These are phyloP conservation scores for Arvicanthis niloticus DNA, from an alignment of 2,113 vertebrate genomes.

Conservation along the genomic window DNA sequence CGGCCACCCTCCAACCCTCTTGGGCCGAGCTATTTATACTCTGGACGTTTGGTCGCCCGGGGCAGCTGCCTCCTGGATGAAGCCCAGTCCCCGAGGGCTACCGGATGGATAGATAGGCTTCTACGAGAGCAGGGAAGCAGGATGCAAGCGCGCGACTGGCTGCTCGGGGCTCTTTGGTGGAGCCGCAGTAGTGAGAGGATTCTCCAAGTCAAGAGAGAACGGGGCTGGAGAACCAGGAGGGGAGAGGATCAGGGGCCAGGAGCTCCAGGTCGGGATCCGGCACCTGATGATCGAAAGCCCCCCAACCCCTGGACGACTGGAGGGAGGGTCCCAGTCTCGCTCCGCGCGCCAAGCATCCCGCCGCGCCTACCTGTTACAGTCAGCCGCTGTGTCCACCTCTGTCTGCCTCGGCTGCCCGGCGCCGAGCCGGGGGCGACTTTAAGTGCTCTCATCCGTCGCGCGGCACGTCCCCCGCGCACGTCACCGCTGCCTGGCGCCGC, in stretches of 20 bases:
- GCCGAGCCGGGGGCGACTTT: conserved; percentile 57
- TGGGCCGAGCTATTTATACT: conserved; percentile 36
- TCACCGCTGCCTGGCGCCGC: conserved; percentile 77
- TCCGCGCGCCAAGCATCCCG: conserved; percentile 14
- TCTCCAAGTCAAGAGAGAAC: neutral
- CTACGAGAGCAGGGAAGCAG: neutral
- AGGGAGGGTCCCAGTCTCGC: neutral
- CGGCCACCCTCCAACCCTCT: neutral
- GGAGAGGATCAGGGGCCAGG: too few relatives aligned
- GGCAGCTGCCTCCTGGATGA: neutral
- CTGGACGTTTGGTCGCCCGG: neutral
- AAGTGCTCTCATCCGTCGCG: conserved; percentile 57
- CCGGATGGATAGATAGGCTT: neutral
- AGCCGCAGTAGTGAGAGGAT: neutral
- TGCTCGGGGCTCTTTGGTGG: neutral
- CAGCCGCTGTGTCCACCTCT: neutral
- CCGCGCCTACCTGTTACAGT: conserved; percentile 70
- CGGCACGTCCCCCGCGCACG: conserved; percentile 75
- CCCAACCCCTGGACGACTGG: neutral
- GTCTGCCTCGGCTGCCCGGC: neutral
- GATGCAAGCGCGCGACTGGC: neutral
- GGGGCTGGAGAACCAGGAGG: neutral
- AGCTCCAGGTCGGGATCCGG: neutral
- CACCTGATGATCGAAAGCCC: neutral
- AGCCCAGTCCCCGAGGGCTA: conserved; percentile 10